Percentiles rank a stretch among this genome's conserved stretches.
Evolutionary conservation across 2,113 vertebrate species (phyloP).

Genomic region (Catharus fuscescens): DNA sequence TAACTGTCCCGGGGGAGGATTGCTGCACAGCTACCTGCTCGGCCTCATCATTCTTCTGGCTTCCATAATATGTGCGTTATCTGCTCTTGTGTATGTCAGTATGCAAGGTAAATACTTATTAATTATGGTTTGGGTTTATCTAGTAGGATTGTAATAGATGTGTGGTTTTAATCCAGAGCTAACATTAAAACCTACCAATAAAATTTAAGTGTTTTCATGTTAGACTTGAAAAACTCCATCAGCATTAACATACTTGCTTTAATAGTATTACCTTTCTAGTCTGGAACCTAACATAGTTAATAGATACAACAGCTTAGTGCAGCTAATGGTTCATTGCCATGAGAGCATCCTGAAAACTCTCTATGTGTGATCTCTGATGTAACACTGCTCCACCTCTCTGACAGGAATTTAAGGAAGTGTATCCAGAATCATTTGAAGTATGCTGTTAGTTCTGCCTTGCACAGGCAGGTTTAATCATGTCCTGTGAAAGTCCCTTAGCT

Average conservation of each 20-base stretch:
- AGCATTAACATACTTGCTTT: background rate
- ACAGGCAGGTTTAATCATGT: background rate
- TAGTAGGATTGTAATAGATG: background rate
- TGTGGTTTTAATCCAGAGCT: background rate
- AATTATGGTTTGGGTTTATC: background rate
- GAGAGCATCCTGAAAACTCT: background rate
- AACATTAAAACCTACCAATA: background rate
- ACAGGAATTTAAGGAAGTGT: background rate
- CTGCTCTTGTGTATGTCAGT: constrained; percentile 88
- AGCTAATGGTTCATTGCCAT: background rate
- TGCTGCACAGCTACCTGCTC: constrained; percentile 87
- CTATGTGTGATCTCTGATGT: fast-evolving
- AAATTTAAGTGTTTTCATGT: background rate
- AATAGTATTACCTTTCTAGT: background rate
- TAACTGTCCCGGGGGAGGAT: constrained; percentile 78
- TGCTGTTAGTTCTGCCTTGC: background rate
- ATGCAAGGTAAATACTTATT: constrained; percentile 84
- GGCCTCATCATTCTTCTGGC: constrained; percentile 86
- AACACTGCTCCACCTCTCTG: background rate
- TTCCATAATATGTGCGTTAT: constrained; percentile 81
- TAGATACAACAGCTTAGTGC: background rate
- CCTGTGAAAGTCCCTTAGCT: background rate
- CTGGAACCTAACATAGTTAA: background rate
- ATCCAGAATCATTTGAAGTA: background rate
- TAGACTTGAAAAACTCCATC: background rate